phyloP scores from a whole-genome alignment of 2,113 vertebrate species.

The Empidonax traillii region DNA sequence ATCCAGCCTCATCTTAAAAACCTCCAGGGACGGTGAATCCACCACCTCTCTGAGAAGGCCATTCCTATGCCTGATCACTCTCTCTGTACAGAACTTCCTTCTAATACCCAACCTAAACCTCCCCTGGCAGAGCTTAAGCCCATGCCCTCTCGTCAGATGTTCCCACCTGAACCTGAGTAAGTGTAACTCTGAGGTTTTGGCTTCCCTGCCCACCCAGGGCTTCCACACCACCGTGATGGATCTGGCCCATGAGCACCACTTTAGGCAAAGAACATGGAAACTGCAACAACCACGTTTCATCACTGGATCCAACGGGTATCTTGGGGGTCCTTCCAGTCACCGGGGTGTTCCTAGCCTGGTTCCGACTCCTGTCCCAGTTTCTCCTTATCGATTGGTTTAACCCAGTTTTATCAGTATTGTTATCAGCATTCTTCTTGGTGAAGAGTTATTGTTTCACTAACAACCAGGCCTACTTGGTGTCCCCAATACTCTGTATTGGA shows the following conservation, averaged over 20 bases:
- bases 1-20: too few species aligned
- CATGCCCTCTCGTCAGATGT: too few species aligned
- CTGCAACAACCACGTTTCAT: background rate
- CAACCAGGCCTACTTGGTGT: background rate
- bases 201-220: background rate
- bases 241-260: background rate
- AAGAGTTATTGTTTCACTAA: background rate
- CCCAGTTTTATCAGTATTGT: background rate
- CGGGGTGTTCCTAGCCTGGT: background rate
- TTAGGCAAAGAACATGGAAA: background rate
- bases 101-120: too few species aligned
- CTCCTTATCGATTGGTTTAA: background rate
- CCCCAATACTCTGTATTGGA: background rate
- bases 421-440: background rate
- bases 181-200: background rate
- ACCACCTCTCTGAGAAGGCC: too few species aligned
- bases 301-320: background rate
- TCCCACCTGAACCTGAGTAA: background rate
- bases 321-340: background rate
- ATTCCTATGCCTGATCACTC: too few species aligned
- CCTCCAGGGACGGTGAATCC: too few species aligned
- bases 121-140: too few species aligned
- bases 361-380: background rate
- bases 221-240: background rate
- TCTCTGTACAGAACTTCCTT: too few species aligned